Percentiles rank a stretch among this genome's conserved stretches.
phyloP scores from a whole-genome alignment of 2,888 invertebrate species.

The Heteromurus nitidus region DNA sequence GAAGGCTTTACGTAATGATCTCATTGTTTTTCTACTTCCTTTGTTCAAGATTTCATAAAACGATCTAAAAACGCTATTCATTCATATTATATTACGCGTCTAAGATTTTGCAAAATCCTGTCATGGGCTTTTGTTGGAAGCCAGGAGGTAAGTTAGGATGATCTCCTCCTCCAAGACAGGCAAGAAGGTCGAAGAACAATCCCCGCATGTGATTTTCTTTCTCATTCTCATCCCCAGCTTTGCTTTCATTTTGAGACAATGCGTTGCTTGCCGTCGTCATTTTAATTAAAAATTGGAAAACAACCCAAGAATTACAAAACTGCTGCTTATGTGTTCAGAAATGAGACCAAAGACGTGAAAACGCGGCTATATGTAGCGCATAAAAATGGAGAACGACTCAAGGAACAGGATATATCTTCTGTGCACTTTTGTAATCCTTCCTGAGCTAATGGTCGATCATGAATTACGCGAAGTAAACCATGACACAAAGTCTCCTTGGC shows the following conservation, averaged over 20 bases:
- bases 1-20: too few relatives aligned
- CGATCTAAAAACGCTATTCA: background rate
- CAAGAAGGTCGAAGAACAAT: slow-evolving; percentile 46
- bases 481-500: slow-evolving; percentile 7
- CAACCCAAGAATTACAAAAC: slow-evolving; percentile 7
- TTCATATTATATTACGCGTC: slow-evolving; percentile 46
- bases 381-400: too few relatives aligned
- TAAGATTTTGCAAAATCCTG: slow-evolving; percentile 56
- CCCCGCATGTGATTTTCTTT: slow-evolving; percentile 34
- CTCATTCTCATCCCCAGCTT: background rate
- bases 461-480: background rate
- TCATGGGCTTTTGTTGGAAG: slow-evolving; percentile 53
- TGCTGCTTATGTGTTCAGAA: background rate
- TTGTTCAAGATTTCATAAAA: background rate
- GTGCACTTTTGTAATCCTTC: background rate
- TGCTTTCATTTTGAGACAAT: slow-evolving; percentile 21
- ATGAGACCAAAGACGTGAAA: background rate
- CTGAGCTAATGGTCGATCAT: background rate
- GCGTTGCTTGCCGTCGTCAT: background rate
- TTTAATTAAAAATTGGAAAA: background rate
- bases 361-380: background rate
- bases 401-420: background rate
- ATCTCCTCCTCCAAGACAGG: slow-evolving; percentile 34
- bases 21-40: too few relatives aligned
- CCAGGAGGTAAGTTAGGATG: slow-evolving; percentile 13